These are phyloP conservation scores for Holocentrus rufus DNA, from an alignment of 2,797 vertebrate species.

Conservation along the genomic window DNA sequence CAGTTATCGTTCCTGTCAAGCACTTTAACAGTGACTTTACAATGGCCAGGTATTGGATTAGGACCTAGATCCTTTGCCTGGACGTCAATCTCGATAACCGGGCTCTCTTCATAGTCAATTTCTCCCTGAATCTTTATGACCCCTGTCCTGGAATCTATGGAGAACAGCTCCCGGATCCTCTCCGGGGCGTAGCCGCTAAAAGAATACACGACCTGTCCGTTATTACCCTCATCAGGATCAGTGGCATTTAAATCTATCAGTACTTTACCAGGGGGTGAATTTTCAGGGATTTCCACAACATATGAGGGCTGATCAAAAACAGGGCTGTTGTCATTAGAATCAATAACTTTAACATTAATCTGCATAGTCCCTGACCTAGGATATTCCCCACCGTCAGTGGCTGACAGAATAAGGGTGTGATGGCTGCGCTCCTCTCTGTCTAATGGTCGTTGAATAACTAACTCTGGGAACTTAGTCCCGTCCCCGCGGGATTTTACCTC, in stretches of 20 bases:
- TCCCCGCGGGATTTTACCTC: constrained; percentile 98
- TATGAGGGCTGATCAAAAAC: constrained; percentile 95
- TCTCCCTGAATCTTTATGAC: constrained; percentile 96
- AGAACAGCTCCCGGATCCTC: constrained; percentile 94
- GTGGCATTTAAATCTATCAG: constrained; percentile 97
- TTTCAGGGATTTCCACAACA: constrained; percentile 95
- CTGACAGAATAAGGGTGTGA: constrained; percentile 94
- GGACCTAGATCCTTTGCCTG: constrained; percentile 97
- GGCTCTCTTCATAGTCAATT: constrained; percentile 97
- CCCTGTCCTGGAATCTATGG: constrained; percentile 95
- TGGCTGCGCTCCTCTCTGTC: constrained; percentile 97
- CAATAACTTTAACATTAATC: constrained; percentile 97
- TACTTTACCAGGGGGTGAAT: constrained; percentile 90
- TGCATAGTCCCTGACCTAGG: constrained; percentile 94
- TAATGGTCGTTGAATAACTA: constrained; percentile 95
- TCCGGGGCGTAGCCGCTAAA: constrained; percentile 96
- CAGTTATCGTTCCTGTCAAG: constrained; percentile 98
- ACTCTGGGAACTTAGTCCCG: constrained; percentile 96
- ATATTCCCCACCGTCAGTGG: constrained; percentile 95
- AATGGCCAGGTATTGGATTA: constrained; percentile 98
- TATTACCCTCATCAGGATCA: constrained; percentile 96
- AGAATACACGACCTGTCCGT: constrained; percentile 96
- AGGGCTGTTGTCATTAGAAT: constrained; percentile 99
- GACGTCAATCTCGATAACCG: constrained; percentile 94
- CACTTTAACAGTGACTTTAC: constrained; percentile 97